phyloP scores from a whole-genome alignment of 2,888 invertebrate genomes.

The Morpho achilles region DNA sequence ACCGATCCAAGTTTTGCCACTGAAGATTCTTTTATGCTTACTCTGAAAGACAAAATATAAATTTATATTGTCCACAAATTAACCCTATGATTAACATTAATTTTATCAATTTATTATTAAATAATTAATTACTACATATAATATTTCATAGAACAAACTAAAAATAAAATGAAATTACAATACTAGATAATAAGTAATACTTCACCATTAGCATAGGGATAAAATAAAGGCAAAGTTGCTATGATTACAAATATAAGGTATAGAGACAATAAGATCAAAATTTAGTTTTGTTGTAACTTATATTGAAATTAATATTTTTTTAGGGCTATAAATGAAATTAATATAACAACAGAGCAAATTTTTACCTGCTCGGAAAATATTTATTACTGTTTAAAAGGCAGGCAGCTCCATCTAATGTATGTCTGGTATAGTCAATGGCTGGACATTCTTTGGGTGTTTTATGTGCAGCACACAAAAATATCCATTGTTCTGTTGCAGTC shows the following conservation, averaged over 20 bases:
- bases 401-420: constrained; percentile 99
- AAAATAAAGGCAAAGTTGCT: too few relatives aligned
- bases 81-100: too few relatives aligned
- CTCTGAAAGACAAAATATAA: constrained; percentile 80
- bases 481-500: constrained; percentile 99
- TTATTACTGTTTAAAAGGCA: constrained; percentile 99
- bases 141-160: too few relatives aligned
- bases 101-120: too few relatives aligned
- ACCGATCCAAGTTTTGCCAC: constrained; percentile 99
- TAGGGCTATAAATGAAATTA: too few relatives aligned
- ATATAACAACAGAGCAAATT: background rate
- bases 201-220: too few relatives aligned
- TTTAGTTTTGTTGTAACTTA: too few relatives aligned
- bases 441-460: constrained; percentile 99
- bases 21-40: constrained; percentile 99
- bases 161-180: too few relatives aligned
- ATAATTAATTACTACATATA: too few relatives aligned
- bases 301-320: too few relatives aligned
- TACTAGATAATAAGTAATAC: too few relatives aligned
- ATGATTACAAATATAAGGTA: background rate
- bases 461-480: constrained; percentile 99
- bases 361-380: constrained; percentile 98
- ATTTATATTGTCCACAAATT: background rate
- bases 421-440: constrained; percentile 99
- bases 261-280: too few relatives aligned